Evolutionary conservation across 2,888 invertebrate genomes (phyloP), one percentile per base, ranked within the genome.

Genomic region (Andrena praecox): DNA sequence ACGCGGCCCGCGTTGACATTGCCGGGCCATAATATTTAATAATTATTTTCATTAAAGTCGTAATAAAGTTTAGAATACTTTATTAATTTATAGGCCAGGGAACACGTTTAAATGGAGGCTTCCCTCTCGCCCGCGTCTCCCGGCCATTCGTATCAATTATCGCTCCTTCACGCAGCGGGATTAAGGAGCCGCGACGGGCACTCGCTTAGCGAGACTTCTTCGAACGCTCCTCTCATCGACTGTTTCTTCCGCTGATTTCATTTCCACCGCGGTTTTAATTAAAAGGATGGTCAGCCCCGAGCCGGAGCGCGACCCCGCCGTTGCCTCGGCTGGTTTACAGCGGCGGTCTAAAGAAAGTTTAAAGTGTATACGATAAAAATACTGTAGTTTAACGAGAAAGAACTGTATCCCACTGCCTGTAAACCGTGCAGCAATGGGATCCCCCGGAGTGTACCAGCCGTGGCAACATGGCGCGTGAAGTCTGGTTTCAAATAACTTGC

Each of bases 11-110:
- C 87, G 91, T 92, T 92, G 93, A 92, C 92, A 92, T 90, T 91
- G 91, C 91, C 60, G 89, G 90, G 87, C 93, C 91, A 93, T 93
- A 93, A 94, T 94, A 94, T 94, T 93, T 94, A 94, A 93, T 94
- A 93, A 94, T 94, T 94, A 93, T 93, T 93, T 93, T 93, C 93
- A 93, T 94, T 94, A 93, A 93, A 93, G 93, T 93, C 93, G 92
- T 93, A 92, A 93, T 93, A 93, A 93, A 93, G 93, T 94, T 93
- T 92, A 90, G 93, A 91, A 93, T 93, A 93, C 93, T 93, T 93
- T 93, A 94, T 93, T 94, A 94, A 93, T 94, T 94, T 94, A 94
- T 94, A 93, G 93, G 92, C 89, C 90, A 87, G 90, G 86, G 84
- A 89, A 88, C 89, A 87, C 89, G 89, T 90, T 90, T 90, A 92